Percentiles rank a stretch among this genome's conserved stretches.
phyloP scores from a whole-genome alignment of 2,797 vertebrate species.

The Phataginus tricuspis region DNA sequence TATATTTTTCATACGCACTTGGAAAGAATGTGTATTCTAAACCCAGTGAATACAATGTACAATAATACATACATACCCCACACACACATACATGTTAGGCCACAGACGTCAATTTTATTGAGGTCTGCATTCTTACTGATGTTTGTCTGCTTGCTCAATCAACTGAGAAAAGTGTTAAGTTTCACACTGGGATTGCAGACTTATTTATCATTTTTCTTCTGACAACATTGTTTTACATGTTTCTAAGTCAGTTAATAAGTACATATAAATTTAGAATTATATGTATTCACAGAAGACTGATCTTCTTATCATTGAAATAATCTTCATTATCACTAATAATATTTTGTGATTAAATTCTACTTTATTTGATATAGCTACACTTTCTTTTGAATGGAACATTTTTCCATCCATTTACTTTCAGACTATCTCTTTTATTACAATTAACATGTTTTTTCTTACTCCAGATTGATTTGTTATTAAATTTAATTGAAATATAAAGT shows the following conservation, averaged over 20 bases:
- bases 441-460: background rate
- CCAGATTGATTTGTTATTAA: background rate
- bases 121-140: background rate
- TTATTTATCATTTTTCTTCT: background rate
- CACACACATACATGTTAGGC: background rate
- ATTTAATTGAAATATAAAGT: background rate
- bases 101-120: background rate
- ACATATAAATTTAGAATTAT: background rate
- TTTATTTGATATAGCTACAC: background rate
- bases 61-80: too few relatives aligned
- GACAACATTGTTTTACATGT: background rate
- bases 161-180: background rate
- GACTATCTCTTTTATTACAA: background rate
- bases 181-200: background rate
- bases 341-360: background rate
- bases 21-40: too few relatives aligned
- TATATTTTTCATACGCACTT: background rate
- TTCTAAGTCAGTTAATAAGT: background rate
- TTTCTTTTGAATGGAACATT: background rate
- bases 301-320: background rate
- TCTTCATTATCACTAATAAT: background rate
- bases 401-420: background rate
- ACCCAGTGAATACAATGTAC: too few relatives aligned
- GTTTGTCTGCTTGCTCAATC: background rate
- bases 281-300: background rate